These are phyloP conservation scores for Trichonephila clavipes DNA, from an alignment of 1,140 invertebrate genomes.

Conservation along the genomic window DNA sequence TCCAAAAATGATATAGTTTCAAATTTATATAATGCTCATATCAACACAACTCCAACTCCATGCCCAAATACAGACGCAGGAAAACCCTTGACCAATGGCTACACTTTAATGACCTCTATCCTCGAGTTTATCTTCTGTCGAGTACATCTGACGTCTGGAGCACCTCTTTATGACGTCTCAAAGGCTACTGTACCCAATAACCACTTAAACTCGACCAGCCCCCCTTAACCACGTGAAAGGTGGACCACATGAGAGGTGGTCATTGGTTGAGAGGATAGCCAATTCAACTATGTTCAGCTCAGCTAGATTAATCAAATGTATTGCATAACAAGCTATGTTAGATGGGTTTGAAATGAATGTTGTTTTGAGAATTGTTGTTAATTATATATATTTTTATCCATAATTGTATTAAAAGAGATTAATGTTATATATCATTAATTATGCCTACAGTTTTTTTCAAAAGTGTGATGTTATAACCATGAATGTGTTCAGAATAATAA, in stretches of 20 bases:
- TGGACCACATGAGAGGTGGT: neutral
- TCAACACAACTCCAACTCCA: neutral
- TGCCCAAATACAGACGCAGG: neutral
- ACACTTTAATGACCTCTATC: neutral
- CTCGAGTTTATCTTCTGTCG: neutral
- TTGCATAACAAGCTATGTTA: no score
- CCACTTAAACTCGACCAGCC: slow-evolving; percentile 7
- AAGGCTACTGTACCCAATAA: neutral
- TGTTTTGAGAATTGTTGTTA: no score
- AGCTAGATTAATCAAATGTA: neutral
- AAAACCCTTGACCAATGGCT: neutral
- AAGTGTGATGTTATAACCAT: no score
- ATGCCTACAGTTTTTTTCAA: no score
- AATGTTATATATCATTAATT: no score
- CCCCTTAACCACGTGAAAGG: neutral
- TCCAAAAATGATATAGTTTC: no score
- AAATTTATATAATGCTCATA: no score
- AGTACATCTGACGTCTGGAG: neutral
- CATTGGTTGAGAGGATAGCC: neutral
- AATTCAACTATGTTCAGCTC: neutral
- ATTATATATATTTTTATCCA: no score
- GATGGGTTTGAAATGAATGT: no score
- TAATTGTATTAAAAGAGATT: no score
- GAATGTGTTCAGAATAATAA: no score
- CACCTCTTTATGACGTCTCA: slow-evolving; percentile 12